A percentile compares a stretch with the other conserved stretches of the same genome.
These are phyloP conservation scores for human (Homo sapiens) DNA, from an alignment of 2,113 vertebrate species.

Conservation along the genomic window GRCh38 chr2:144360501-144361000, in stretches of 20 bases:
- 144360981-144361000: conserved; percentile 72
- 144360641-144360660: no score
- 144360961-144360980: conserved; percentile 76
- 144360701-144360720: no score
- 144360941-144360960: conserved; percentile 69
- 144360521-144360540: no score
- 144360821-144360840: not conserved
- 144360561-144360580: no score
- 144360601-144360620: no score
- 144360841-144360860: not conserved
- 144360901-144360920: conserved; percentile 69
- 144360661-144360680: no score
- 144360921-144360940: conserved; percentile 76
- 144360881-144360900: conserved; percentile 59
- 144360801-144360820: not conserved
- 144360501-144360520: no score
- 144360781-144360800: conserved; percentile 6
- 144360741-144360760: not conserved
- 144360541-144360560: no score
- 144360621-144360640: no score
- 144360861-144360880: conserved; percentile 36
- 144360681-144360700: no score
- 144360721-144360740: no score
- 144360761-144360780: conserved; percentile 42
- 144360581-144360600: no score